Evolutionary conservation across 2,888 invertebrate species (phyloP).

Genomic region (Nomada fabriciana): DNA sequence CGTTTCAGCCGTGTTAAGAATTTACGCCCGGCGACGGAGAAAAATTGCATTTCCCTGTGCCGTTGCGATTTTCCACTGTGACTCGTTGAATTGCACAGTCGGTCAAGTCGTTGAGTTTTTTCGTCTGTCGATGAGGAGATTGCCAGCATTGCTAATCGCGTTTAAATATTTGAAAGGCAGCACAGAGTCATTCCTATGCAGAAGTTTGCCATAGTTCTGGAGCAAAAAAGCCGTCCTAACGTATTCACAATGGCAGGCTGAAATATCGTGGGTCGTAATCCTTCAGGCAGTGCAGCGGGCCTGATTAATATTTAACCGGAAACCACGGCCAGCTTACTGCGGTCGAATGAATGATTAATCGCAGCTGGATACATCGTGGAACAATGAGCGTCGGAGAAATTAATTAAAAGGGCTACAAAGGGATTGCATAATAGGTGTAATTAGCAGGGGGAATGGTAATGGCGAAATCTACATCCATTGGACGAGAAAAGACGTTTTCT

Average conservation of each 20-base stretch:
- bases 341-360: conserved; percentile 58
- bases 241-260: not conserved
- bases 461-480: conserved; percentile 3
- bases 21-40: not conserved
- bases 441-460: conserved; percentile 17
- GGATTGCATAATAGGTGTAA: conserved; percentile 45
- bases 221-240: not conserved
- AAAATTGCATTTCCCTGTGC: not conserved
- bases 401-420: conserved; percentile 52
- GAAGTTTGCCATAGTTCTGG: not conserved
- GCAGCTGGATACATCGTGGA: conserved; percentile 14
- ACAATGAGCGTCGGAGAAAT: conserved; percentile 45
- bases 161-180: not conserved
- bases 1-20: not conserved
- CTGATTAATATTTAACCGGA: conserved; percentile 55
- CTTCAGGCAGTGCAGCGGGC: conserved; percentile 17
- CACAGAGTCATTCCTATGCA: not conserved
- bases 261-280: conserved; percentile 34
- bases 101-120: not conserved
- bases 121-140: not conserved
- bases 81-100: not conserved
- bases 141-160: not conserved
- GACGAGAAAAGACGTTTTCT: conserved; percentile 1
- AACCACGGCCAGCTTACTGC: conserved; percentile 20
- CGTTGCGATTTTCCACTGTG: not conserved